Evolutionary conservation across 2,797 vertebrate genomes (phyloP), one percentile per base, ranked within the genome.

Genomic region (Sebastes trivittatus): DNA sequence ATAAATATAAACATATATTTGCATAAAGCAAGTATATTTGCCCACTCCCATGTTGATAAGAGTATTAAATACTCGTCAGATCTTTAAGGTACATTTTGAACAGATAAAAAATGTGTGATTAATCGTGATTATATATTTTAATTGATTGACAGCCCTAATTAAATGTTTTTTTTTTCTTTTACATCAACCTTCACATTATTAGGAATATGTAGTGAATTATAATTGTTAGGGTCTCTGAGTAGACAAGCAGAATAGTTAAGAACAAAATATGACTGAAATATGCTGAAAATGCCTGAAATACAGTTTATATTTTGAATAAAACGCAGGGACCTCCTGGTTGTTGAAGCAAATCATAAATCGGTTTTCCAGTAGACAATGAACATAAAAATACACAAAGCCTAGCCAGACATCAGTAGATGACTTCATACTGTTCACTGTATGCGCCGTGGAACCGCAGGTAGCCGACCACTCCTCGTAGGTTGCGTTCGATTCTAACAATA

Each of bases 281-380:
- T 59, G 27, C 13, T 16, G 32, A 32, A 55, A 29, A n/a, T 25
- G 10, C 22, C 22, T 67, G 80, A 56, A 30, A 65, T 55, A n/a
- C 6, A 38, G 11, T 22, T 8, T 20, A 2, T 56, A 71, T 54
- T 30, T 54, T 22, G 4, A 18, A 56, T 30, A 0, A 38, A 77
- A 46, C 7, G 7, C 29, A 8, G 16, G 22, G 0, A 74, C 32
- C 3, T 8, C 11, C 20, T 63, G 58, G 4, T 58, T 71, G 23
- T 64, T 71, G 14, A 73, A 54, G 3, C 25, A 63, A 69, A 74
- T 66, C 60, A 68, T 64, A 72, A 56, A 22, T 59, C 36, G 3
- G 5, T 10, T 11, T 54, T 62, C 30, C 32, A 27, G 29, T 4
- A 30, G 52, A 42, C 2, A 5, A 25, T 36, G 13, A 61, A 32